Conservation (phyloP, 1,140 invertebrate species). For the Hetaerina americana region DNA sequence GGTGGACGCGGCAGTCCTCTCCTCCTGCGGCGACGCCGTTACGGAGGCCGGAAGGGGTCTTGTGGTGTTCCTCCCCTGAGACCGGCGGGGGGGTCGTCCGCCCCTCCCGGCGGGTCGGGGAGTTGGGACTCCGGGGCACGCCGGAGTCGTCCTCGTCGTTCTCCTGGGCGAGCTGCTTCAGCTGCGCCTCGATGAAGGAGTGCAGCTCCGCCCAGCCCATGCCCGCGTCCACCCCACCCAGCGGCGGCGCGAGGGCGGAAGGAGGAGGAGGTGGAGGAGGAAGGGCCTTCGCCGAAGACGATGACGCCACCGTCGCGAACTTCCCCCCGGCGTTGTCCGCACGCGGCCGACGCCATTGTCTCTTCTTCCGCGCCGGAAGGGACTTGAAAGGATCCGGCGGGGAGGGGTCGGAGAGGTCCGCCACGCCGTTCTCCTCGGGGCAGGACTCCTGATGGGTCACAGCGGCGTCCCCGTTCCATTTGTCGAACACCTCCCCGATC, state of each 20-base stretch:
- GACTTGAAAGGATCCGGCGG: background rate
- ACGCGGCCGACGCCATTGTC: background rate
- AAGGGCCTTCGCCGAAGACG: background rate
- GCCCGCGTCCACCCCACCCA: no score
- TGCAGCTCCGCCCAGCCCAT: background rate
- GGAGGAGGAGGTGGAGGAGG: background rate
- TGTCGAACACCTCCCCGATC: background rate
- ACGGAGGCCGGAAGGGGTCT: no score
- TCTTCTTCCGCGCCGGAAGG: background rate
- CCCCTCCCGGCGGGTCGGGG: background rate
- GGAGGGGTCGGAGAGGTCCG: background rate
- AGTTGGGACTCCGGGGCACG: background rate
- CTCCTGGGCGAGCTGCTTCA: background rate
- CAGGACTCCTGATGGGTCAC: background rate
- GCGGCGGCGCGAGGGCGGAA: no score
- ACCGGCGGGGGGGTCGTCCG: background rate
- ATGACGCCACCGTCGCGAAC: background rate
- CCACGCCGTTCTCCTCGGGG: background rate
- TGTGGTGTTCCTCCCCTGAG: background rate
- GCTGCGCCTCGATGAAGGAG: background rate
- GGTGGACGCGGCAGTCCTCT: background rate
- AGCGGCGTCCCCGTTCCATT: background rate
- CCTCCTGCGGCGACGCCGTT: no score
- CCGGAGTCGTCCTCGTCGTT: background rate
- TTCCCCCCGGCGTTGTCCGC: background rate